Percentiles rank a stretch among this genome's conserved stretches.
Conservation (phyloP, 2,888 invertebrate species). For the Dasysyrphus tricinctus region DNA sequence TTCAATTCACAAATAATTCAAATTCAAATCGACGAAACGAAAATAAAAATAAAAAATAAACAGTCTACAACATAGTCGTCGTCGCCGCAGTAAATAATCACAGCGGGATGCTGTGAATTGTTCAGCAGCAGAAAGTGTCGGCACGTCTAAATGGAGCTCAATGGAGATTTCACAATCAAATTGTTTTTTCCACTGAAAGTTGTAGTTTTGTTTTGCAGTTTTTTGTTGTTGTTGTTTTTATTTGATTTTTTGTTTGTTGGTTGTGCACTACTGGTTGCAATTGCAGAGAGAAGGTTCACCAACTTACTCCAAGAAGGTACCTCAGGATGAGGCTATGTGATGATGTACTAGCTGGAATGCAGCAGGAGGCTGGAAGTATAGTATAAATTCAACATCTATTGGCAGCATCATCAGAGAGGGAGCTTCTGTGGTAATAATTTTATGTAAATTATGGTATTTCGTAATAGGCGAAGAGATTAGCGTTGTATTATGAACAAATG, state of each 20-base stretch:
- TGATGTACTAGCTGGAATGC: conserved; percentile 17
- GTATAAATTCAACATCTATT: conserved; percentile 15
- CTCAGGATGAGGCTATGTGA: conserved; percentile 7
- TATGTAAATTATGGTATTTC: conserved; percentile 72
- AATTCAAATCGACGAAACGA: conserved; percentile 47
- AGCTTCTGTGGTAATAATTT: conserved; percentile 70
- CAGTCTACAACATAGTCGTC: conserved; percentile 2
- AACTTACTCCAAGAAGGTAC: conserved; percentile 10
- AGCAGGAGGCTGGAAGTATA: conserved; percentile 1
- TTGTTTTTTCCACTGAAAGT: conserved; percentile 17
- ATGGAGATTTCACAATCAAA: conserved; percentile 67
- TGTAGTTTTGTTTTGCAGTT: conserved; percentile 1
- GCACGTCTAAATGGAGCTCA: conserved; percentile 62
- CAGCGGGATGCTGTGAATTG: conserved; percentile 45
- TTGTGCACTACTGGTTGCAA: conserved; percentile 28
- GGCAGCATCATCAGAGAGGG: not conserved
- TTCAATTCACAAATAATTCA: conserved; percentile 70
- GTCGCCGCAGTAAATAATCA: conserved; percentile 26
- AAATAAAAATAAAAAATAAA: not conserved
- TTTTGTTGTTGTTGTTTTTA: not conserved
- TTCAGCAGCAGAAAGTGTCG: conserved; percentile 34
- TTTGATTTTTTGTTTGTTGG: not conserved
- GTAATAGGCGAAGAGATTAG: conserved; percentile 49
- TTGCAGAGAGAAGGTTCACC: conserved; percentile 9
- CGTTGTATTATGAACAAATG: conserved; percentile 54